phyloP scores from a whole-genome alignment of 92 coral and sea anemone genomes.

The Pocillopora grandis region DNA sequence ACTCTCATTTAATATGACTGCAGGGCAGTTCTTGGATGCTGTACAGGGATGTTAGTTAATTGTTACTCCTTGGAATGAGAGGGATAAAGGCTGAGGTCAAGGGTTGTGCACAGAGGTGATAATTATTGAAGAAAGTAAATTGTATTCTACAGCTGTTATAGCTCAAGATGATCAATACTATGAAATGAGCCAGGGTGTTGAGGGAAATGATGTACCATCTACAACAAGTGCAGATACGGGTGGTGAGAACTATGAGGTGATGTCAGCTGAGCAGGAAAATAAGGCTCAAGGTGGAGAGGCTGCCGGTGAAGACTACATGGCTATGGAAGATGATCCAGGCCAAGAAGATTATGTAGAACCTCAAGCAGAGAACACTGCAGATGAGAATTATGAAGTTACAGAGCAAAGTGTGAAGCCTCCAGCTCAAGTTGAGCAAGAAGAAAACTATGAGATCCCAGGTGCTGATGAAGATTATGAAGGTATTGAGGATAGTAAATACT shows the following conservation, averaged over 20 bases:
- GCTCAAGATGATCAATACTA: conserved; percentile 7
- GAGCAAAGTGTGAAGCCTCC: background rate
- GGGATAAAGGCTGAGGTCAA: too few relatives aligned
- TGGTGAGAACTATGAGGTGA: conserved; percentile 34
- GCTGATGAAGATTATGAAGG: conserved; percentile 36
- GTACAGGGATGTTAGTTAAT: background rate
- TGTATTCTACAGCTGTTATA: background rate
- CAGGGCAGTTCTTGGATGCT: background rate
- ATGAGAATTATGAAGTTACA: conserved; percentile 6
- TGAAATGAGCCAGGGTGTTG: conserved; percentile 8
- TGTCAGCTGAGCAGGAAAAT: conserved; percentile 13
- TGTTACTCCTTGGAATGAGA: background rate
- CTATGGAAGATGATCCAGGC: background rate
- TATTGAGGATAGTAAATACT: background rate
- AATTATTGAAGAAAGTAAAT: too few relatives aligned
- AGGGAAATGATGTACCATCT: background rate
- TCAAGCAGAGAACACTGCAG: background rate
- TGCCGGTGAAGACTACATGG: conserved; percentile 7
- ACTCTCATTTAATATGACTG: too few relatives aligned
- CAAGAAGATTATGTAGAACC: conserved; percentile 34
- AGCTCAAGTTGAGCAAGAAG: background rate
- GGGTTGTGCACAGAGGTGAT: too few relatives aligned
- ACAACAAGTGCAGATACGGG: background rate
- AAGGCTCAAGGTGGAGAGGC: background rate
- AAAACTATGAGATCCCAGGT: conserved; percentile 33